phyloP scores from a whole-genome alignment of 53 echinoderm and acorn worm species.

The Astropecten irregularis region DNA sequence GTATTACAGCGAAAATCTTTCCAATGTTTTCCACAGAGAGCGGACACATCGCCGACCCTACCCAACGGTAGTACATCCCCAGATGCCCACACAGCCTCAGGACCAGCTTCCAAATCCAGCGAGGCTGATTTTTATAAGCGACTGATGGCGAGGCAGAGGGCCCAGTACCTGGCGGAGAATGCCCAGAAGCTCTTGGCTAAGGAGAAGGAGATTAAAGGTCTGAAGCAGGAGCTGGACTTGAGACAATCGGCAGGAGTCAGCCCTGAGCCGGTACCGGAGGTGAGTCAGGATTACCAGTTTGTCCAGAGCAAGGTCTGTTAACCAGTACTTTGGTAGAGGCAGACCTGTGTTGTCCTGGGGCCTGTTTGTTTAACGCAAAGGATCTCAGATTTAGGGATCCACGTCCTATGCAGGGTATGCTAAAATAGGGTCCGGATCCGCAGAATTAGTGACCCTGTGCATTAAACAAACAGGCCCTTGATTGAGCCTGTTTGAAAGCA shows the following conservation, averaged over 20 bases:
- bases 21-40: conserved; percentile 7
- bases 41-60: conserved; percentile 1
- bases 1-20: too few relatives aligned
- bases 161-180: conserved; percentile 74
- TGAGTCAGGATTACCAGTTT: conserved; percentile 26
- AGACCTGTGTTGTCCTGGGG: too few relatives aligned
- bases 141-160: conserved; percentile 58
- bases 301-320: too few relatives aligned
- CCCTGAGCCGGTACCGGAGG: conserved; percentile 8
- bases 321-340: too few relatives aligned
- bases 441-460: too few relatives aligned
- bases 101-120: neutral
- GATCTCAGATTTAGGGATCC: too few relatives aligned
- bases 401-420: too few relatives aligned
- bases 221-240: conserved; percentile 31
- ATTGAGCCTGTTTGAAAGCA: too few relatives aligned
- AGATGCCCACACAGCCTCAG: neutral
- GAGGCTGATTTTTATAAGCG: conserved; percentile 13
- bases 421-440: too few relatives aligned
- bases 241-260: neutral
- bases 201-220: conserved; percentile 56
- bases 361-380: too few relatives aligned
- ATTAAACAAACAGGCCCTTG: too few relatives aligned
- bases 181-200: conserved; percentile 62
- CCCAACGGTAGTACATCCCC: conserved; percentile 19